phyloP scores from a whole-genome alignment of 2,113 vertebrate genomes.

The Chloropsis hardwickii region DNA sequence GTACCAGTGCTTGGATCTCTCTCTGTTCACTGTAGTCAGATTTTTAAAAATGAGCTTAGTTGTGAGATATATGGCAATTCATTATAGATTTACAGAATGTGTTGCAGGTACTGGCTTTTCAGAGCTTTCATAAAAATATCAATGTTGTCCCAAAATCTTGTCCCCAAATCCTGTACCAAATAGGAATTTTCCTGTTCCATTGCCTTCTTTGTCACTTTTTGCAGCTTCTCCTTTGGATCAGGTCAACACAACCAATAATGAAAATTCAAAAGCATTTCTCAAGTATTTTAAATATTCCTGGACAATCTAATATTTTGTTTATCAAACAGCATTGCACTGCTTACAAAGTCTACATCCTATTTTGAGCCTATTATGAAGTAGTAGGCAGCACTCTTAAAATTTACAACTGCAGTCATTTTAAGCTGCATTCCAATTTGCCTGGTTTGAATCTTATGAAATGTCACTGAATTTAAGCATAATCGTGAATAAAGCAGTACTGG shows the following conservation, averaged over 20 bases:
- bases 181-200: not conserved
- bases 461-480: not conserved
- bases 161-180: not conserved
- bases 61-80: not conserved
- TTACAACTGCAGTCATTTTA: not conserved
- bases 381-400: not conserved
- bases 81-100: not conserved
- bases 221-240: not conserved
- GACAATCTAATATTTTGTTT: not conserved
- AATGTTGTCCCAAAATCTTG: not conserved
- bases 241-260: not conserved
- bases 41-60: not conserved
- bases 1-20: not conserved
- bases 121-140: not conserved
- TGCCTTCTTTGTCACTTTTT: not conserved
- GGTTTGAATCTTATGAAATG: not conserved
- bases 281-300: not conserved
- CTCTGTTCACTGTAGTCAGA: not conserved
- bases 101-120: not conserved
- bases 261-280: not conserved
- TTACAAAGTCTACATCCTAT: not conserved
- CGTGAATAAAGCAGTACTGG: not conserved
- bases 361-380: not conserved
- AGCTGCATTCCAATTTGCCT: not conserved
- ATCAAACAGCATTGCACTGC: not conserved